These are phyloP conservation scores for Chaunax sp. DNA, from an alignment of 2,797 vertebrate species.

Conservation along the genomic window DNA sequence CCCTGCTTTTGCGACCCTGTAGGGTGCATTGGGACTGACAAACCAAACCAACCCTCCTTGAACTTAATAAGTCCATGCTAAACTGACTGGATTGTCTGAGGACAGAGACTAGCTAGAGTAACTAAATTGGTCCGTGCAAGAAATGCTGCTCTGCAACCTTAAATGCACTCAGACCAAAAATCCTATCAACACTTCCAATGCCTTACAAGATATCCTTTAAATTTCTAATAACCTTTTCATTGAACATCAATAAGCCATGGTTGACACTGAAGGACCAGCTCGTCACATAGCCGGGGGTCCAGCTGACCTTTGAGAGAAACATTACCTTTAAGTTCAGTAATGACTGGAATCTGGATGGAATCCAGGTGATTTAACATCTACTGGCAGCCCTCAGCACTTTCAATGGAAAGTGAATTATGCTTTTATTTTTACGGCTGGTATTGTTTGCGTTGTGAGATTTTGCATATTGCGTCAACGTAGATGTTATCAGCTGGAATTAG, in stretches of 20 bases:
- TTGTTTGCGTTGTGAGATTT: not conserved
- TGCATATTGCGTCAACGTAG: not conserved
- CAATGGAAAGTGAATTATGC: conserved; percentile 1
- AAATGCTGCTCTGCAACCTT: not conserved
- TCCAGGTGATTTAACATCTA: conserved; percentile 9
- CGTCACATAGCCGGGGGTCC: conserved; percentile 4
- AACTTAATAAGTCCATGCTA: too few relatives aligned
- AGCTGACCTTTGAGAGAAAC: conserved; percentile 34
- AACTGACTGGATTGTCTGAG: not conserved
- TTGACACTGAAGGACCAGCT: conserved; percentile 9
- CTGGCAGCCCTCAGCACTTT: not conserved
- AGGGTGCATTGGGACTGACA: too few relatives aligned
- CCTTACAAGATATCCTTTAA: not conserved
- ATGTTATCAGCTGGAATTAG: not conserved
- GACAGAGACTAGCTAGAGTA: not conserved
- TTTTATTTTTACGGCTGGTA: not conserved
- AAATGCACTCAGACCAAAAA: too few relatives aligned
- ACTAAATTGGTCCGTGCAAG: not conserved
- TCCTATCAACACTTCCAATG: not conserved
- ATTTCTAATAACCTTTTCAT: not conserved
- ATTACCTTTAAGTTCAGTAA: conserved; percentile 6
- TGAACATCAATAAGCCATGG: conserved; percentile 2
- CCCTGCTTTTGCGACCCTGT: too few relatives aligned
- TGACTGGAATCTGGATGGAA: conserved; percentile 19
- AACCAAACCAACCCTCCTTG: too few relatives aligned